Conservation (phyloP, 2,797 vertebrate species). For the Propithecus perrieri region DNA sequence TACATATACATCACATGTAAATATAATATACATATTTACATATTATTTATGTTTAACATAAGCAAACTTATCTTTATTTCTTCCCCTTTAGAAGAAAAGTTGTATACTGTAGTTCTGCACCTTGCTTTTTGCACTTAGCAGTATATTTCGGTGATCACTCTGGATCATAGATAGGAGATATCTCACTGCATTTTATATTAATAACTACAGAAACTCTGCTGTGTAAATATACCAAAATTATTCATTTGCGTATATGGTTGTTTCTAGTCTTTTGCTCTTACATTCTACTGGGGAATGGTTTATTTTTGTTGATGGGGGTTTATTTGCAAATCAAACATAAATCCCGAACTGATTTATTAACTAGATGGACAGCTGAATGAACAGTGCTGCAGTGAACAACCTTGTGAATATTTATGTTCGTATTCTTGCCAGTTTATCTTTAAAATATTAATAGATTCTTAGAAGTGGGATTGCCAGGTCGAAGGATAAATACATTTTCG, state of each 20-base stretch:
- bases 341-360: neutral
- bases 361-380: neutral
- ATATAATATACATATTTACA: neutral
- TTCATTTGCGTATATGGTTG: neutral
- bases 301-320: neutral
- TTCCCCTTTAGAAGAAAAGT: neutral
- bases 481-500: neutral
- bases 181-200: neutral
- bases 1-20: neutral
- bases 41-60: neutral
- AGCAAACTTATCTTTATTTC: neutral
- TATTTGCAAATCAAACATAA: conserved; percentile 45
- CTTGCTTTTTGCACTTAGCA: neutral
- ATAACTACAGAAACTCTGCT: neutral
- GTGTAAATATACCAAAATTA: neutral
- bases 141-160: neutral
- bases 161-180: neutral
- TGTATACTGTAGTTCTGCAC: neutral
- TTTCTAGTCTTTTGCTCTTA: neutral
- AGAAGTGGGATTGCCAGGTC: neutral
- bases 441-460: neutral
- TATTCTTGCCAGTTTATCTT: neutral
- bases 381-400: neutral
- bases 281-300: neutral
- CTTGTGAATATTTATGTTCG: neutral